Evolutionary conservation across 2,113 vertebrate species (phyloP).

Genomic region (Amphiprion percula): DNA sequence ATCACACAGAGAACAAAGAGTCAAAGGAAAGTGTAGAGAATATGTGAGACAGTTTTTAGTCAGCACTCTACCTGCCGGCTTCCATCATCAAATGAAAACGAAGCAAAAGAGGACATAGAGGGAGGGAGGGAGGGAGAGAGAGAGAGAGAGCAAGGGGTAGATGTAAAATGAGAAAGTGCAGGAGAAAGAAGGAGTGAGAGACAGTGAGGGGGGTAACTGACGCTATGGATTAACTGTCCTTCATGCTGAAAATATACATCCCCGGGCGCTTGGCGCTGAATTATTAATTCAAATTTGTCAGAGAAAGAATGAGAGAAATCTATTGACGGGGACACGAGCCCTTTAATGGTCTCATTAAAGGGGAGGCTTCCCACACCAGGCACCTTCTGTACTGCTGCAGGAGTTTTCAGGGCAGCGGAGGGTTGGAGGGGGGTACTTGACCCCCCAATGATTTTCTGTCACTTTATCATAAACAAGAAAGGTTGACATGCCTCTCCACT

Average conservation of each 20-base stretch:
- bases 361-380: slow-evolving; percentile 78
- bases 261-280: slow-evolving; percentile 85
- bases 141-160: slow-evolving; percentile 18
- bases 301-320: slow-evolving; percentile 86
- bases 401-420: slow-evolving; percentile 73
- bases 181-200: slow-evolving; percentile 26
- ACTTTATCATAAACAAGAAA: slow-evolving; percentile 86
- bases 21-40: slow-evolving; percentile 42
- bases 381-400: slow-evolving; percentile 79
- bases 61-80: slow-evolving; percentile 67
- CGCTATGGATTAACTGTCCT: slow-evolving; percentile 91
- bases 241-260: slow-evolving; percentile 88
- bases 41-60: slow-evolving; percentile 59
- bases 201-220: slow-evolving; percentile 52
- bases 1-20: slow-evolving; percentile 51
- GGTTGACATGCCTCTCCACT: slow-evolving; percentile 69
- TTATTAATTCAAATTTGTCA: slow-evolving; percentile 91
- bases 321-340: slow-evolving; percentile 84
- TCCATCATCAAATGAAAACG: slow-evolving; percentile 67
- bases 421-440: slow-evolving; percentile 78
- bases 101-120: slow-evolving; percentile 17
- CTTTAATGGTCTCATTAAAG: slow-evolving; percentile 88
- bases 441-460: slow-evolving; percentile 86
- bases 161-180: slow-evolving; percentile 40
- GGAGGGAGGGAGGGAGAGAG: slow-evolving; percentile 3